These are phyloP conservation scores for Pithys albifrons DNA, from an alignment of 2,113 vertebrate genomes.

Conservation along the genomic window DNA sequence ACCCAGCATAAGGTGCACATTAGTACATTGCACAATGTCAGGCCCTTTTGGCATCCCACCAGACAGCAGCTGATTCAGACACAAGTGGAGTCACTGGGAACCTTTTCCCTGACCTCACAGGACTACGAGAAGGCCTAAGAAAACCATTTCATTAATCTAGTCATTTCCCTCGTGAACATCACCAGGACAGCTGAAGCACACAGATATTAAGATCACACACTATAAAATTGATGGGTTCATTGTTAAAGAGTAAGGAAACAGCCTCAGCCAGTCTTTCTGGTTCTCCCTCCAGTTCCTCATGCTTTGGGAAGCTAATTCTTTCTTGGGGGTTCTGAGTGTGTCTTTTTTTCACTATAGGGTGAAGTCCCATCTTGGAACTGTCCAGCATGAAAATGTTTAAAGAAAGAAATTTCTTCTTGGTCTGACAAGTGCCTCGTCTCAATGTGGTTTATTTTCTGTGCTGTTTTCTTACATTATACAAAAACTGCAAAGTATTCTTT, in stretches of 20 bases:
- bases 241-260: background rate
- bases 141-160: background rate
- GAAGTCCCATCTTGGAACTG: background rate
- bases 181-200: background rate
- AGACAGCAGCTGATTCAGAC: background rate
- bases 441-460: background rate
- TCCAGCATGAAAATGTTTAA: background rate
- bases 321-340: fast-evolving
- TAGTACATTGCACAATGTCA: background rate
- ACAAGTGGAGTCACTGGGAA: background rate
- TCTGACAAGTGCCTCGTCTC: background rate
- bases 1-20: background rate
- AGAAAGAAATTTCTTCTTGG: background rate
- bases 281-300: background rate
- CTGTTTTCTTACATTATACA: background rate
- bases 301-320: background rate
- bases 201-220: background rate
- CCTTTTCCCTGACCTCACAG: background rate
- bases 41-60: background rate
- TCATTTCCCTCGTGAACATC: background rate
- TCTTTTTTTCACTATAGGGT: background rate
- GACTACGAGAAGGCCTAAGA: background rate
- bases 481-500: background rate
- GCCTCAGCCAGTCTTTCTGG: background rate
- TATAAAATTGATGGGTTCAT: background rate